Base-by-base conservation (phyloP, 2,888 invertebrate species). In the Biston betularia region DNA sequence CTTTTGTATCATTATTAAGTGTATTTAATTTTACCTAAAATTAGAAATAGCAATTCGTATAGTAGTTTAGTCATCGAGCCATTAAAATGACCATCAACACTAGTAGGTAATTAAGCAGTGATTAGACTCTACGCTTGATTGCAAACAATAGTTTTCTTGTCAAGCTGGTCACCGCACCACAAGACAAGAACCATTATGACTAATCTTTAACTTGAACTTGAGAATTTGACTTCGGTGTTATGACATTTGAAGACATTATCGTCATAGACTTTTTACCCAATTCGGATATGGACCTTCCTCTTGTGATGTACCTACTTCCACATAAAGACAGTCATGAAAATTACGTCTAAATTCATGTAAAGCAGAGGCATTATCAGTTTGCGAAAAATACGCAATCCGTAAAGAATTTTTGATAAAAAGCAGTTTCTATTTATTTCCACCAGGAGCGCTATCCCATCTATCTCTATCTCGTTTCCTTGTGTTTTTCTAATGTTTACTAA, bases 111-210 rank as follows among this genome's bases (percentile, higher is more conserved):
- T 75, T 73, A 73, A 65, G 15, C 38, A 38, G 59, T 66, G 74
- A 78, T 76, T 74, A 71, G 65, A 68, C 70, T 63, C 72, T 65
- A 74, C 71, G 74, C 64, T 69, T 65, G 65, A 69, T 66, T 59
- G 72, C 53, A 46, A 60, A 74, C 71, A 67, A 71, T 74, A 64
- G 38, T 70, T 65, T 55, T 65, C 50, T 40, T 67, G 65, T 64
- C 68, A 66, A 46, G 71, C 65, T 59, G 71, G 69, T 63, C 65
- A 35, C 42, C 48, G 15, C 40, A 44, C 14, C n/a, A 45, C 14
- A 45, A 15, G 40, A 35, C 54, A 8, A 33, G 5, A 34, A 46
- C 35, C 14, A 34, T 44, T 55, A 8, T 46, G 63, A 63, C 55
- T 63, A 65, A 60, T 69, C 45, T 56, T 54, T 46, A 38, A 58